Conservation (phyloP, 1,140 invertebrate species). For the Drosophila teissieri region DNA sequence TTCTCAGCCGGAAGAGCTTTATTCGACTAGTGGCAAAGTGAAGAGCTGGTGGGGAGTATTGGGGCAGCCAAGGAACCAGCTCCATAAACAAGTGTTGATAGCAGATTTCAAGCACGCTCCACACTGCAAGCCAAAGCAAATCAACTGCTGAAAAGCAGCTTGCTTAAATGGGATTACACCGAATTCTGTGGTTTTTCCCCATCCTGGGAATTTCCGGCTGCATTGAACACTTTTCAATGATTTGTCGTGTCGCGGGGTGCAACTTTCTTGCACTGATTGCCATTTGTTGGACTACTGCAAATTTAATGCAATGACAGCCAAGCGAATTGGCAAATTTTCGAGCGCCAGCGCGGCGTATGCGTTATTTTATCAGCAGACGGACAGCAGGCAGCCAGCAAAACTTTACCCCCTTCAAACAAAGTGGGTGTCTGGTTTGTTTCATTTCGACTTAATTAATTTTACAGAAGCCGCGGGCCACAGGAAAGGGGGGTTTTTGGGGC, state of each 20-base stretch:
- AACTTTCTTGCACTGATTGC: constrained; percentile 40
- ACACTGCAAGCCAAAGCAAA: constrained; percentile 21
- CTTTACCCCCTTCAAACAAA: constrained; percentile 2
- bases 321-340: constrained; percentile 32
- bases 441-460: constrained; percentile 56
- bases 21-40: too few relatives aligned
- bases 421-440: constrained; percentile 6
- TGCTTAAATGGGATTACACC: constrained; percentile 73
- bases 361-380: constrained; percentile 15
- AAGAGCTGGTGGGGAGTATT: neutral
- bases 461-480: constrained; percentile 14
- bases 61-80: neutral
- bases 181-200: constrained; percentile 54
- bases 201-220: neutral
- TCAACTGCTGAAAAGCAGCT: constrained; percentile 59
- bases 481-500: neutral
- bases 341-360: constrained; percentile 11
- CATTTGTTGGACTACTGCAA: constrained; percentile 44
- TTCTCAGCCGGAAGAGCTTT: constrained; percentile 13
- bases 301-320: constrained; percentile 22
- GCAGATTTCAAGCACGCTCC: constrained; percentile 54
- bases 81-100: constrained; percentile 76
- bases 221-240: constrained; percentile 64
- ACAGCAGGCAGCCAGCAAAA: neutral
- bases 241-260: constrained; percentile 13